phyloP scores from a whole-genome alignment of 2,113 vertebrate species.

The Condylura cristata region DNA sequence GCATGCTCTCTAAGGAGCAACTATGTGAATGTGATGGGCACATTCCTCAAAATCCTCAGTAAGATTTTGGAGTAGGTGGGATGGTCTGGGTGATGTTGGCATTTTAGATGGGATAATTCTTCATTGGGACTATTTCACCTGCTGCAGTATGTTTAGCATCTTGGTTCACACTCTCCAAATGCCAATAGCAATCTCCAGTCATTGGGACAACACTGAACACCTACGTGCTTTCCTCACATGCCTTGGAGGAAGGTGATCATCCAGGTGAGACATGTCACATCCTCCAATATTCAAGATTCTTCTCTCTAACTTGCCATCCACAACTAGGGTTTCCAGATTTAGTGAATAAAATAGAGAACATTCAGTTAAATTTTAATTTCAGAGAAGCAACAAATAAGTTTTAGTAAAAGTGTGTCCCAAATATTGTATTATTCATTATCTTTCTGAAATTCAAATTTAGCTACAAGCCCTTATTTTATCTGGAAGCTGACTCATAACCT shows the following conservation, averaged over 20 bases:
- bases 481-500: background rate
- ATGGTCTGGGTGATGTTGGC: background rate
- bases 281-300: background rate
- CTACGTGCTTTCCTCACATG: background rate
- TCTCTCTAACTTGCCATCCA: background rate
- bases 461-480: background rate
- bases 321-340: background rate
- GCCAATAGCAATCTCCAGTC: background rate
- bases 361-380: constrained; percentile 17
- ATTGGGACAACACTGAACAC: background rate
- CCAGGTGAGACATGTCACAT: background rate
- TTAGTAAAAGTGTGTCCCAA: background rate
- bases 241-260: background rate
- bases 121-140: background rate
- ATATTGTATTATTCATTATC: background rate
- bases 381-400: background rate
- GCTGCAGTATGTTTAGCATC: background rate
- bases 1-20: constrained; percentile 5
- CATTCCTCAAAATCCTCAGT: no score
- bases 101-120: constrained; percentile 15
- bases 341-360: background rate
- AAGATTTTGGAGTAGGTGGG: background rate
- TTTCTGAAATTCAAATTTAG: background rate
- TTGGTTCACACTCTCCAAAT: background rate
- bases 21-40: background rate